These are phyloP conservation scores for Elephantulus edwardii DNA, from an alignment of 2,113 vertebrate species.

Conservation along the genomic window DNA sequence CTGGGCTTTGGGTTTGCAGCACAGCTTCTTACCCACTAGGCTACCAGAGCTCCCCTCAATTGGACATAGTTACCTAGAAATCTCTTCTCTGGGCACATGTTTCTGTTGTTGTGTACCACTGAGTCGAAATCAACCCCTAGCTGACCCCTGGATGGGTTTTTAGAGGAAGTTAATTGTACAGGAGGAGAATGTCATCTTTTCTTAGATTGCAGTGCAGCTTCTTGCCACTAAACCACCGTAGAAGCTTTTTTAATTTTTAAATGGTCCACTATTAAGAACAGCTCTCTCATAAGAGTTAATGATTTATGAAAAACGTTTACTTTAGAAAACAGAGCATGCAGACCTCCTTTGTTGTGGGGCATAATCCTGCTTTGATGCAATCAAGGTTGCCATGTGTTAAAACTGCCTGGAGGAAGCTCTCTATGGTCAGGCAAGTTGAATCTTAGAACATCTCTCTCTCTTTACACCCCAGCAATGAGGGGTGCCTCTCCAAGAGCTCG, in stretches of 20 bases:
- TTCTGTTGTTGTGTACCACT: too few relatives aligned
- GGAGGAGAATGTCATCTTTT: too few relatives aligned
- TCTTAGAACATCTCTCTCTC: neutral
- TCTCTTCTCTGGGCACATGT: neutral
- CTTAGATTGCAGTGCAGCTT: too few relatives aligned
- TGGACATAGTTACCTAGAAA: neutral
- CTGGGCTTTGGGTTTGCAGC: too few relatives aligned
- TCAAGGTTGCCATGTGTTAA: neutral
- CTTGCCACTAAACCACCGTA: too few relatives aligned
- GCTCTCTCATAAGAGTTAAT: neutral
- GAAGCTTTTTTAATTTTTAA: neutral
- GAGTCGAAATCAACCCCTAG: too few relatives aligned
- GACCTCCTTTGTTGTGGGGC: neutral
- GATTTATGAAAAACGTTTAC: neutral
- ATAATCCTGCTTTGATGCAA: neutral
- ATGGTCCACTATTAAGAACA: slow-evolving; percentile 13
- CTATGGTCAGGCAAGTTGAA: neutral
- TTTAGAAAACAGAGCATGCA: slow-evolving; percentile 27
- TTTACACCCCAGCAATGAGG: neutral
- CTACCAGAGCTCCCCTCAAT: neutral
- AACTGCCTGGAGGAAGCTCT: neutral
- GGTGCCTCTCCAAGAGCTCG: neutral
- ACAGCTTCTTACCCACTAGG: too few relatives aligned
- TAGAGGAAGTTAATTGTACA: too few relatives aligned
- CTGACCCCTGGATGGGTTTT: too few relatives aligned